Percentiles rank a stretch among this genome's conserved stretches.
Evolutionary conservation across 2,888 invertebrate species (phyloP).

Genomic region (Chorisops tibialis): DNA sequence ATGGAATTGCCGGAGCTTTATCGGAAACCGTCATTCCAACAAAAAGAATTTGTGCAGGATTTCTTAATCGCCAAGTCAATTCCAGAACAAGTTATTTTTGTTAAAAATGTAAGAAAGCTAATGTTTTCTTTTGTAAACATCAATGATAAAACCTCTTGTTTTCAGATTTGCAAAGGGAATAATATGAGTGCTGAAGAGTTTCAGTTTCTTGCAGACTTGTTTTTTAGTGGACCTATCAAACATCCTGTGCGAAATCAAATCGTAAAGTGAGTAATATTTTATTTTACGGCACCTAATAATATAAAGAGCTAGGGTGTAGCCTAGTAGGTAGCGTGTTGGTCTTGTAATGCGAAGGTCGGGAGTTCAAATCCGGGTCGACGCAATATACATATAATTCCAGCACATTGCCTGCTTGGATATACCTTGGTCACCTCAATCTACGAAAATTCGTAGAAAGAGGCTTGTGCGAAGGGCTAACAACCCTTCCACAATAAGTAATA

Average conservation of each 20-base stretch:
- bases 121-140: not conserved
- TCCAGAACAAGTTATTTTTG: constrained; percentile 41
- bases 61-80: constrained; percentile 38
- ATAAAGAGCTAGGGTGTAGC: too few relatives aligned
- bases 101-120: constrained; percentile 38
- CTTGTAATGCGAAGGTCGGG: too few relatives aligned
- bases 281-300: too few relatives aligned
- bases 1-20: constrained; percentile 10
- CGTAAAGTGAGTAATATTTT: constrained; percentile 48
- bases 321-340: too few relatives aligned
- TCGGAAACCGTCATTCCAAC: not conserved
- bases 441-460: too few relatives aligned
- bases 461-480: too few relatives aligned
- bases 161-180: constrained; percentile 37
- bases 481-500: too few relatives aligned
- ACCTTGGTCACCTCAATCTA: too few relatives aligned
- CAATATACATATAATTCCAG: too few relatives aligned
- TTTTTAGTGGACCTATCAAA: constrained; percentile 46
- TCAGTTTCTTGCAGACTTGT: constrained; percentile 46
- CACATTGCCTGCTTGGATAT: too few relatives aligned
- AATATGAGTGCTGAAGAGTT: constrained; percentile 36
- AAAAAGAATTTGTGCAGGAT: constrained; percentile 26
- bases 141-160: not conserved
- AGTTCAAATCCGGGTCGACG: too few relatives aligned
- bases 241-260: constrained; percentile 50